A percentile compares a stretch with the other conserved stretches of the same genome.
Conservation (phyloP, 1,140 invertebrate genomes). For the Temnothorax curvispinosus region DNA sequence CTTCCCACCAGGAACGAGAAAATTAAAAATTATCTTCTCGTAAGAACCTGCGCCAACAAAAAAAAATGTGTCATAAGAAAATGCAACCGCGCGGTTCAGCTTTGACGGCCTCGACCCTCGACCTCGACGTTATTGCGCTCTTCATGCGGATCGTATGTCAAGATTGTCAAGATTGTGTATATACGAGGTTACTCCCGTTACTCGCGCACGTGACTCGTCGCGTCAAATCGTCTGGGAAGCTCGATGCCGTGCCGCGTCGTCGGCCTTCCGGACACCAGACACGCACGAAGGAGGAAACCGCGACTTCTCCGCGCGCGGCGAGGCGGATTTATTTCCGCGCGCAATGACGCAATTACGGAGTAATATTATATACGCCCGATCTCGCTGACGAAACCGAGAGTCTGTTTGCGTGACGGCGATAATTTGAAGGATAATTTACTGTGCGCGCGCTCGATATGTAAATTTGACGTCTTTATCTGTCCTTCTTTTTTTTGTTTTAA, state of each 20-base stretch:
- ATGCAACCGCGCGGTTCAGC: not conserved
- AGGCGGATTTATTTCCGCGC: not conserved
- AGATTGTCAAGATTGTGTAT: not conserved
- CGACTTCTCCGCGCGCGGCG: not conserved
- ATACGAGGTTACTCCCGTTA: not conserved
- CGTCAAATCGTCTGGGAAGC: not conserved
- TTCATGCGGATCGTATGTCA: not conserved
- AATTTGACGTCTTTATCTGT: not conserved
- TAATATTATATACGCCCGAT: not conserved
- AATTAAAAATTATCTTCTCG: not conserved
- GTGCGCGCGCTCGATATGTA: not conserved
- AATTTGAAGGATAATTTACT: constrained; percentile 10
- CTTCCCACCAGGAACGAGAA: not conserved
- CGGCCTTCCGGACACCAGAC: not conserved
- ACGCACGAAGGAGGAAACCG: not conserved
- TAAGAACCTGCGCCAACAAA: not conserved
- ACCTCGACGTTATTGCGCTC: not conserved
- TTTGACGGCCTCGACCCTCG: not conserved
- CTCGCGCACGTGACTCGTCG: not conserved
- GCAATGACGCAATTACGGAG: not conserved
- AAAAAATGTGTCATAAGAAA: not conserved
- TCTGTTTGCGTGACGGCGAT: constrained; percentile 2
- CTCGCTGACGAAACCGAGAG: not conserved
- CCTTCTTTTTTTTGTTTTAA: not conserved
- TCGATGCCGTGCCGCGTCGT: not conserved